Conservation (phyloP, 1,140 invertebrate genomes). For the Arctopsyche grandis region DNA sequence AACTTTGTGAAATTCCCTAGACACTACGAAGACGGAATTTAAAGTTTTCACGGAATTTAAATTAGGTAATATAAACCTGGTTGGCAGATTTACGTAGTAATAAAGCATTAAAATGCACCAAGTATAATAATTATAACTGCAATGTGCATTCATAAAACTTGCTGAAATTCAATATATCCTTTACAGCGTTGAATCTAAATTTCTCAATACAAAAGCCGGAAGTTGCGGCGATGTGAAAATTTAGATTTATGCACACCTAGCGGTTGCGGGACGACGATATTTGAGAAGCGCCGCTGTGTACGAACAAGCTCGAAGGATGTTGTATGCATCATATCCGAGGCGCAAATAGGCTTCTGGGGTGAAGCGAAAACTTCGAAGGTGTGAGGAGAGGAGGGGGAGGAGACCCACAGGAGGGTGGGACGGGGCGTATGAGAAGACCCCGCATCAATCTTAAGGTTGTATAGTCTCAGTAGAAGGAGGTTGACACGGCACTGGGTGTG, state of each 20-base stretch:
- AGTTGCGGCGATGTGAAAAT: neutral
- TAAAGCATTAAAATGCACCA: no score
- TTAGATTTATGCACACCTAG: slow-evolving; percentile 9
- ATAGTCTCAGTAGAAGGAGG: slow-evolving; percentile 34
- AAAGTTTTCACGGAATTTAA: no score
- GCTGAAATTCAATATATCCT: no score
- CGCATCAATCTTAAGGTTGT: slow-evolving; percentile 47
- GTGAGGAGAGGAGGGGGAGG: neutral
- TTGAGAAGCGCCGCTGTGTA: neutral
- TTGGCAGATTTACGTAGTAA: no score
- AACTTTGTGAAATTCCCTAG: no score
- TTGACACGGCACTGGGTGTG: slow-evolving; percentile 31
- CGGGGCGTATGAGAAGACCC: slow-evolving; percentile 12
- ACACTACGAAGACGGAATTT: no score
- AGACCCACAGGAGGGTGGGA: neutral
- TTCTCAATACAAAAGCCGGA: neutral
- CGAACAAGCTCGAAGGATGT: slow-evolving; percentile 14
- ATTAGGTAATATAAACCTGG: no score
- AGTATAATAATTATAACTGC: no score
- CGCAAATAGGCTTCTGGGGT: slow-evolving; percentile 45
- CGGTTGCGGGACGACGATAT: neutral
- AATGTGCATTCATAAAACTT: no score
- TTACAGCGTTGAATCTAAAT: neutral
- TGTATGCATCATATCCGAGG: slow-evolving; percentile 48
- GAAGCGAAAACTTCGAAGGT: slow-evolving; percentile 7